Evolutionary conservation across 1,140 invertebrate genomes (phyloP).

Genomic region (Hormaphis cornu): DNA sequence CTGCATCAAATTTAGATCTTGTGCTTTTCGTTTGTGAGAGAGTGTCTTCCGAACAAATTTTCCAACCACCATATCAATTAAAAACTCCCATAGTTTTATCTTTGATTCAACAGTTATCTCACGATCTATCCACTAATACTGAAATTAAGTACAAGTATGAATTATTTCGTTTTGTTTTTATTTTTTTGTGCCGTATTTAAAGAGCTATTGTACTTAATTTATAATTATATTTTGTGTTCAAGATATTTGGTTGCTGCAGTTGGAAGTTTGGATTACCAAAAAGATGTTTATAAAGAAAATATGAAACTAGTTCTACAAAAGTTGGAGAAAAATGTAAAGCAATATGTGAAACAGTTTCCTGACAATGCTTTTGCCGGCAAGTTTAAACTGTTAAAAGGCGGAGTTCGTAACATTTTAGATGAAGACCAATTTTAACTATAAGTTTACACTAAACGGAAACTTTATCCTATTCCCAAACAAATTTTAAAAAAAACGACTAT

Average conservation of each 20-base stretch:
- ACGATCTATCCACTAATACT: conserved; percentile 73
- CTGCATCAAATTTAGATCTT: conserved; percentile 63
- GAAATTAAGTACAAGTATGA: conserved; percentile 74
- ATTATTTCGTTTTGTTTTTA: background rate
- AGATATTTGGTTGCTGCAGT: conserved; percentile 84
- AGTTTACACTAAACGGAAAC: no score
- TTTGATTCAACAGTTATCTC: conserved; percentile 82
- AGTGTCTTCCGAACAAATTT: conserved; percentile 66
- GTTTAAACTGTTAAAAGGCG: conserved; percentile 4
- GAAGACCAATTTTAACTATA: no score
- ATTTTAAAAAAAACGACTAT: no score
- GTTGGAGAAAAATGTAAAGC: background rate
- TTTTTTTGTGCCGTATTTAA: no score
- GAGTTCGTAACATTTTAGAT: no score
- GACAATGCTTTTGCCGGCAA: background rate
- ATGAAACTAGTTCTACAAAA: conserved; percentile 59
- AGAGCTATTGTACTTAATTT: background rate
- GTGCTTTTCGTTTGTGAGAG: conserved; percentile 73
- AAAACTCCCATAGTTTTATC: conserved; percentile 81
- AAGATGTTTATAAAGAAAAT: conserved; percentile 71
- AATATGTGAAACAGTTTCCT: background rate
- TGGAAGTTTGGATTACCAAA: conserved; percentile 64
- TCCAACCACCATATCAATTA: conserved; percentile 58
- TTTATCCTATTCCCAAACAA: no score
- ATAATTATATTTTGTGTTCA: conserved; percentile 37